Conservation (phyloP, 2,797 vertebrate species). For the Ciconia nigra region DNA sequence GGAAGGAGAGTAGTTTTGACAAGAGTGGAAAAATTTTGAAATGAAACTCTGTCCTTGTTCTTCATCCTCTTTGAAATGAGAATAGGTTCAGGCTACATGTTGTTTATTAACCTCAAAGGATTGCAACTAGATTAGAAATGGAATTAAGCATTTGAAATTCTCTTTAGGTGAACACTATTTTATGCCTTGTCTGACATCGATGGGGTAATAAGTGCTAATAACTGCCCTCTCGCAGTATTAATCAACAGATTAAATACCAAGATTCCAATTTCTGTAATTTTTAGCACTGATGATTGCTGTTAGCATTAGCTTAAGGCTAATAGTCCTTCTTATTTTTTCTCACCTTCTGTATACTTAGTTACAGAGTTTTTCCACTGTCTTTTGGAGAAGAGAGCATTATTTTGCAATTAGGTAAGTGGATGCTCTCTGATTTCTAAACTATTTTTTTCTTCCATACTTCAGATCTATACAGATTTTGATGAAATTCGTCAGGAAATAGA, state of each 20-base stretch:
- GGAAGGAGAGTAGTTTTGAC: background rate
- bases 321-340: background rate
- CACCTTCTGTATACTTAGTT: background rate
- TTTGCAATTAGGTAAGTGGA: background rate
- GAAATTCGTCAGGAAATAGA: constrained; percentile 99
- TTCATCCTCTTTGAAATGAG: background rate
- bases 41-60: background rate
- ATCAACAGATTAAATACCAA: background rate
- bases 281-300: background rate
- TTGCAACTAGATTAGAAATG: background rate
- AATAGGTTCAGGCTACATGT: background rate
- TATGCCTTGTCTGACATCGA: background rate
- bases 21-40: background rate
- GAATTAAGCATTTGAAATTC: background rate
- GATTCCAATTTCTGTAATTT: background rate
- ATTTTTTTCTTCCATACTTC: constrained; percentile 12
- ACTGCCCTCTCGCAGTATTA: background rate
- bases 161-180: background rate
- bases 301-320: background rate
- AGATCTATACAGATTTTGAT: constrained; percentile 96
- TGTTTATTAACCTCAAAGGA: background rate
- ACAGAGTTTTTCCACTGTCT: background rate
- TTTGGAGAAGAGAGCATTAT: background rate
- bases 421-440: background rate
- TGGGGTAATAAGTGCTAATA: background rate